Evolutionary conservation across 2,888 invertebrate genomes (phyloP).

Genomic region (Pediacus dermestoides): DNA sequence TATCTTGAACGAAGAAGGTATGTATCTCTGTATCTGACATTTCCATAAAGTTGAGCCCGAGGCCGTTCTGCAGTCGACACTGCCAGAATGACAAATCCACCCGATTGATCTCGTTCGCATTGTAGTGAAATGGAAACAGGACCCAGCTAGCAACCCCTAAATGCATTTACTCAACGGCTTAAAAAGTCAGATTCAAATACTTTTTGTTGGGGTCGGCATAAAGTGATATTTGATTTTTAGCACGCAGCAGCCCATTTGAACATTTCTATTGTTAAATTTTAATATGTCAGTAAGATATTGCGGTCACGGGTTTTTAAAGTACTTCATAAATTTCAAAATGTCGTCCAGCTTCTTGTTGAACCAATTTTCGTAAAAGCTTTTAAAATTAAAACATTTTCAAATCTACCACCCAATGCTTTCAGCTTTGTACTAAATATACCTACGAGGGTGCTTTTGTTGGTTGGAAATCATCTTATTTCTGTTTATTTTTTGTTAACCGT

Average conservation of each 20-base stretch:
- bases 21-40: slow-evolving; percentile 16
- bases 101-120: slow-evolving; percentile 24
- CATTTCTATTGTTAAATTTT: slow-evolving; percentile 8
- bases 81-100: slow-evolving; percentile 26
- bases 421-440: too few species aligned
- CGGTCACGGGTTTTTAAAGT: slow-evolving; percentile 1
- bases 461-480: too few species aligned
- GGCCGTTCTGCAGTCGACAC: slow-evolving; percentile 21
- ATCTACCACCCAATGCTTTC: too few species aligned
- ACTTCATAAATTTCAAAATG: slow-evolving; percentile 8
- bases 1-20: too few species aligned
- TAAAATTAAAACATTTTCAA: slow-evolving; percentile 11
- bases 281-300: slow-evolving; percentile 8
- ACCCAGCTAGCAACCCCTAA: slow-evolving; percentile 7
- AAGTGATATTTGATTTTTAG: slow-evolving; percentile 7
- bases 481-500: too few species aligned
- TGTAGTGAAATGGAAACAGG: slow-evolving; percentile 23
- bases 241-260: slow-evolving; percentile 3
- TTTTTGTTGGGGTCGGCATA: neutral
- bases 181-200: slow-evolving; percentile 7
- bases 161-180: slow-evolving; percentile 7
- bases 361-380: slow-evolving; percentile 9
- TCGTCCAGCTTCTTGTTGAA: slow-evolving; percentile 7
- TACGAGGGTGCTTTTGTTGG: too few species aligned
- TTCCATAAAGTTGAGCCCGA: slow-evolving; percentile 18